Evolutionary conservation across 2,888 invertebrate genomes (phyloP), one percentile per base, ranked within the genome.

Genomic region (Aleiodes leptofemur): DNA sequence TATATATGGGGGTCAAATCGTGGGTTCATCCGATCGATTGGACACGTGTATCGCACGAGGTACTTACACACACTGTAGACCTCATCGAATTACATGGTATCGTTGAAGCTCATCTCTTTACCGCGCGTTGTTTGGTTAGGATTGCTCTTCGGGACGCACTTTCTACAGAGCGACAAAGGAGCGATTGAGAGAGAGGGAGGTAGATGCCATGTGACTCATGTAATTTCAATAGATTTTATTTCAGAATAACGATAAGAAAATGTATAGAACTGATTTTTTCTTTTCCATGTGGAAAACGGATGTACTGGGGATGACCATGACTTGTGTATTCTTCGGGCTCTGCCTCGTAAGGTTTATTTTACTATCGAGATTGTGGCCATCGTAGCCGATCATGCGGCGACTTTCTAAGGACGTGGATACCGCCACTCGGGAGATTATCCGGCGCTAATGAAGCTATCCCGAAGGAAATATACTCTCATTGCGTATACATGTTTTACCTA

Each of bases 381-480:
- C 73, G 73, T 56, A 69, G 64, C 69, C 57, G 59, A 78, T 77
- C 80, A 80, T 80, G 78, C 70, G 77, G 75, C 57, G 76, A 80
- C 78, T 80, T 80, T 80, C 80, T 80, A 79, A 76, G 78, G 78
- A 80, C 80, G 70, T 73, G 80, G 78, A 80, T 79, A 79, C 78
- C 53, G 55, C 53, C 53, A 55, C 53, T 69, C 50, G 77, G 81
- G 82, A 74, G 82, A 84, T 84, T 82, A 86, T 84, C 82, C 81
- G 78, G 83, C 81, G 83, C 85, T 85, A 85, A 85, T 85, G 85
- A 86, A 86, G 86, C 84, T 83, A 86, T 86, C 85, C 83, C 81
- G 73, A 68, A 72, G 64, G 64, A 64, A 64, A 74, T 74, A 55
- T 69, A 74, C 74, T 69, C 59, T 55, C 64, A 70, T 61, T 56